Percentiles rank a stretch among this genome's conserved stretches.
phyloP scores from a whole-genome alignment of 2,113 vertebrate genomes.

The Microcebus griseorufus region DNA sequence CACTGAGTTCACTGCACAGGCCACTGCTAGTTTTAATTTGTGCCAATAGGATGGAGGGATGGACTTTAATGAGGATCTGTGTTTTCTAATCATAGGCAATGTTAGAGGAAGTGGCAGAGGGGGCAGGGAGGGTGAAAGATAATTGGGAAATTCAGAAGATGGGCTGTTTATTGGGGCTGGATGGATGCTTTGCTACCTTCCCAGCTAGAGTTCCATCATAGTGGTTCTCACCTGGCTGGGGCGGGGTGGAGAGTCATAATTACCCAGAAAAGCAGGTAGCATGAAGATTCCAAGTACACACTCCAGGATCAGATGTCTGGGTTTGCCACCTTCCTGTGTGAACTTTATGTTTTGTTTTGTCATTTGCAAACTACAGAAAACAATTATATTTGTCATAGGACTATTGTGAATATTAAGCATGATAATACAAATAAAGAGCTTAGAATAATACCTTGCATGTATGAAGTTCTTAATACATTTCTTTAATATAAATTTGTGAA shows the following conservation, averaged over 20 bases:
- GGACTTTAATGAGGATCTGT: constrained; percentile 77
- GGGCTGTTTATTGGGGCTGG: not conserved
- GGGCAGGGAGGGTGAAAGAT: constrained; percentile 49
- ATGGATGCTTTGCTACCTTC: not conserved
- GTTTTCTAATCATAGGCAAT: constrained; percentile 77
- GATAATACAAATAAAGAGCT: not conserved
- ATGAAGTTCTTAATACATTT: not conserved
- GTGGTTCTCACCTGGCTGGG: not conserved
- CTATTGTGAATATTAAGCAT: not conserved
- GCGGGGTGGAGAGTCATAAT: not conserved
- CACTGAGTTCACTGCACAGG: constrained; percentile 78
- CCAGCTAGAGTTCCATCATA: not conserved
- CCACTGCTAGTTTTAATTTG: constrained; percentile 79
- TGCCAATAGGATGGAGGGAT: constrained; percentile 70
- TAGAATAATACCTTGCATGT: not conserved
- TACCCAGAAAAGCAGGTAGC: not conserved
- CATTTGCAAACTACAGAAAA: not conserved
- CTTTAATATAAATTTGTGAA: not conserved
- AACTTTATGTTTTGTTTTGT: not conserved
- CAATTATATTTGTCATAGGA: not conserved
- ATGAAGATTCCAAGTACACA: not conserved
- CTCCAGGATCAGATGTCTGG: not conserved
- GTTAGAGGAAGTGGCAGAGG: constrained; percentile 65
- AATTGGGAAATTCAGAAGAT: constrained; percentile 51
- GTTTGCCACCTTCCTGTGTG: not conserved